Evolutionary conservation across 1,140 invertebrate genomes (phyloP).

Genomic region (Chymomyza costata): DNA sequence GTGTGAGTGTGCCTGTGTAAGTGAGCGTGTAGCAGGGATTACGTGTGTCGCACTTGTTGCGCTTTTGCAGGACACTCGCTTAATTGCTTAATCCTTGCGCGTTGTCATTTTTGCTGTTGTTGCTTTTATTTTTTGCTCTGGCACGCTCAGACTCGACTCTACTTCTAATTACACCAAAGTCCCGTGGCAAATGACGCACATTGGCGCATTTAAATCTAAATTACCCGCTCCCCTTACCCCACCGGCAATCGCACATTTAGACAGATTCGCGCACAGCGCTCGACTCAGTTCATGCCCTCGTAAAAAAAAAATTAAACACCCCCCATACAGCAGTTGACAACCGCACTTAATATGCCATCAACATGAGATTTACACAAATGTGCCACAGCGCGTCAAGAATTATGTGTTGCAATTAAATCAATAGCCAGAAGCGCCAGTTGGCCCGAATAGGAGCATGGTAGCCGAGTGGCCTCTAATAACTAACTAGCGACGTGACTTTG

Average conservation of each 20-base stretch:
- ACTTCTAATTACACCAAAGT: slow-evolving; percentile 65
- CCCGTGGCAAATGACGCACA: slow-evolving; percentile 8
- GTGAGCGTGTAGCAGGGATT: background rate
- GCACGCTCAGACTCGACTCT: slow-evolving; percentile 2
- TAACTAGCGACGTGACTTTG: slow-evolving; percentile 62
- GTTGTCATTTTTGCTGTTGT: slow-evolving; percentile 9
- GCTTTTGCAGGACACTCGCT: slow-evolving; percentile 53
- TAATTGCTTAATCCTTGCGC: slow-evolving; percentile 65
- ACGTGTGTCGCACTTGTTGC: slow-evolving; percentile 53
- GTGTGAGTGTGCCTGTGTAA: slow-evolving; percentile 38
- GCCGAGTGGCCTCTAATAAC: slow-evolving; percentile 53
- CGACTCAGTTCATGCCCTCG: too few species aligned
- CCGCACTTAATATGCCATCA: slow-evolving; percentile 67
- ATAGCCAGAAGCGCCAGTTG: slow-evolving; percentile 18
- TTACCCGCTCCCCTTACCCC: background rate
- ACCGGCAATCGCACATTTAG: slow-evolving; percentile 9
- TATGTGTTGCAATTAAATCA: slow-evolving; percentile 72
- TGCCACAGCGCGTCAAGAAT: slow-evolving; percentile 41
- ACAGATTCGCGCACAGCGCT: slow-evolving; percentile 18
- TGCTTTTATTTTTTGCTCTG: too few species aligned
- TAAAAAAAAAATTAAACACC: slow-evolving; percentile 51
- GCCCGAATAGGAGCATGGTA: background rate
- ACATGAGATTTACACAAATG: slow-evolving; percentile 70
- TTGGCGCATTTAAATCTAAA: too few species aligned
- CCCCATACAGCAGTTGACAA: slow-evolving; percentile 13